A percentile compares a stretch with the other conserved stretches of the same genome.
Evolutionary conservation across 2,888 invertebrate genomes (phyloP).

Genomic region (Desoria tigrina): DNA sequence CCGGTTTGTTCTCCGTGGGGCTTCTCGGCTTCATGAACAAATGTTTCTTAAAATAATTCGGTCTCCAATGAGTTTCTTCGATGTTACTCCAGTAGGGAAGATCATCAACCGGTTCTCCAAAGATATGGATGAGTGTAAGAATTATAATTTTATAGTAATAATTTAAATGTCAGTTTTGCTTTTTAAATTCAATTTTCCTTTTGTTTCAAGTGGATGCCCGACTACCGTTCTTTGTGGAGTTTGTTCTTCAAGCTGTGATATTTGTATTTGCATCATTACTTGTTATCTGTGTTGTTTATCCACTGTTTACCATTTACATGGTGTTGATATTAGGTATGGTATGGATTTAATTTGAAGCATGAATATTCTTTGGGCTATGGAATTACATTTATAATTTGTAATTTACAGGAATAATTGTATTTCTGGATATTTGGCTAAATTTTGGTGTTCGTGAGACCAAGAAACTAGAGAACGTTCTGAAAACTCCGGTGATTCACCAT

Average conservation of each 20-base stretch:
- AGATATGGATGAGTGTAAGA: slow-evolving; percentile 59
- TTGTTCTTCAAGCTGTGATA: slow-evolving; percentile 60
- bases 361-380: neutral
- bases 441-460: slow-evolving; percentile 57
- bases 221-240: slow-evolving; percentile 61
- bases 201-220: slow-evolving; percentile 58
- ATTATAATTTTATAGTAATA: slow-evolving; percentile 4
- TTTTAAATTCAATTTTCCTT: neutral
- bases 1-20: slow-evolving; percentile 53
- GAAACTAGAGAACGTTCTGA: slow-evolving; percentile 59
- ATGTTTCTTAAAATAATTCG: slow-evolving; percentile 54
- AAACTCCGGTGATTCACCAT: slow-evolving; percentile 61
- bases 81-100: slow-evolving; percentile 58
- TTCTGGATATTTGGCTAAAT: slow-evolving; percentile 54
- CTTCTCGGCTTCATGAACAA: slow-evolving; percentile 53
- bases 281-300: slow-evolving; percentile 58
- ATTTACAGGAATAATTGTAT: slow-evolving; percentile 51
- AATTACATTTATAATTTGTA: neutral
- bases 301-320: slow-evolving; percentile 56
- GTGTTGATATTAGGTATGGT: slow-evolving; percentile 56
- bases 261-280: slow-evolving; percentile 57
- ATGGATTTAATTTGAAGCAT: slow-evolving; percentile 7
- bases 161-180: slow-evolving; percentile 3
- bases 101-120: slow-evolving; percentile 59
- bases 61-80: slow-evolving; percentile 58